Percentiles rank a stretch among this genome's conserved stretches.
These are phyloP conservation scores for Sesamia inferens DNA, from an alignment of 2,888 invertebrate genomes.

Conservation along the genomic window DNA sequence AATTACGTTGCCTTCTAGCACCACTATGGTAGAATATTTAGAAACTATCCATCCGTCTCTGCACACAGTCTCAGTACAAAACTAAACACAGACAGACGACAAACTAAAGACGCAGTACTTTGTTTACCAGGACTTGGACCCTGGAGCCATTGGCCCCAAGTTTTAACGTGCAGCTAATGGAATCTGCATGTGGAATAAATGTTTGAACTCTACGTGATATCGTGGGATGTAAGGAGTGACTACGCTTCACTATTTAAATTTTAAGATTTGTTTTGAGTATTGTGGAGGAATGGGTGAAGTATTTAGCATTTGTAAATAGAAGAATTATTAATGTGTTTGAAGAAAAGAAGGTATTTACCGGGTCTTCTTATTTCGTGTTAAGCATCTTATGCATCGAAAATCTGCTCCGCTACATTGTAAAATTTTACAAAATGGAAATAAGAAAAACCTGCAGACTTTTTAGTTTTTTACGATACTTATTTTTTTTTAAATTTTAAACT, in stretches of 20 bases:
- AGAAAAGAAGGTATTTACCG: too few relatives aligned
- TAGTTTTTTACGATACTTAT: too few relatives aligned
- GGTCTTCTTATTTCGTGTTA: too few relatives aligned
- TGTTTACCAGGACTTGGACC: slow-evolving; percentile 70
- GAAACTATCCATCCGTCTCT: slow-evolving; percentile 12
- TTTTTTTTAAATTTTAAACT: too few relatives aligned
- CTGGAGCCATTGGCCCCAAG: slow-evolving; percentile 53
- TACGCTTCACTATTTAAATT: too few relatives aligned
- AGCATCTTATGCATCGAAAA: too few relatives aligned
- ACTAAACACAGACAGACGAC: slow-evolving; percentile 75
- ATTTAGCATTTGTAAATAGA: background rate
- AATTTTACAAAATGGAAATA: too few relatives aligned
- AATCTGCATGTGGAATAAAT: slow-evolving; percentile 55
- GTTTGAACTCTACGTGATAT: slow-evolving; percentile 24
- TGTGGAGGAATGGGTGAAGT: background rate
- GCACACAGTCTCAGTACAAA: slow-evolving; percentile 64
- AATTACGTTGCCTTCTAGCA: background rate
- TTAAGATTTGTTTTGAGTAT: slow-evolving; percentile 27
- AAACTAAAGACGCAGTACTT: slow-evolving; percentile 69
- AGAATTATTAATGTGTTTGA: too few relatives aligned
- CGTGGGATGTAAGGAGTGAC: background rate
- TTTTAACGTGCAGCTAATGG: slow-evolving; percentile 52
- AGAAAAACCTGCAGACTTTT: too few relatives aligned
- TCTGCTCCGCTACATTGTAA: too few relatives aligned
- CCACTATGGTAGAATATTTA: slow-evolving; percentile 11